These are phyloP conservation scores for Pangasius mekongensis DNA, from an alignment of 2,797 vertebrate genomes.

Conservation along the genomic window DNA sequence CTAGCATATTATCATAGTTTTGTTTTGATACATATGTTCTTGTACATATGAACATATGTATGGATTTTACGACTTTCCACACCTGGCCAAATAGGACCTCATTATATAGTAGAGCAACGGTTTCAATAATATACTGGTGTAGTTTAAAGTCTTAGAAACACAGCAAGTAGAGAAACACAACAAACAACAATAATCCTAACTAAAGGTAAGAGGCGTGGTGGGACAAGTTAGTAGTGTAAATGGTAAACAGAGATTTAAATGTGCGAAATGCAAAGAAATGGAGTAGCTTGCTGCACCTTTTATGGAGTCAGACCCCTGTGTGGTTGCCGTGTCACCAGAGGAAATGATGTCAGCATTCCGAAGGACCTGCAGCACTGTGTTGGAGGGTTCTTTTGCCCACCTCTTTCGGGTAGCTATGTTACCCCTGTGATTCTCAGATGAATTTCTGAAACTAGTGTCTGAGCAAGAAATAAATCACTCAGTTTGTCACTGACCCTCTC, in stretches of 20 bases:
- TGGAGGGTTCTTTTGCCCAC: slow-evolving; percentile 75
- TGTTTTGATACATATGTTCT: neutral
- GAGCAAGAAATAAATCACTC: slow-evolving; percentile 4
- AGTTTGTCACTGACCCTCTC: neutral
- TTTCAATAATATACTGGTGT: neutral
- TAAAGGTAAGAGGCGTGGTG: neutral
- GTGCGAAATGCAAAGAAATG: neutral
- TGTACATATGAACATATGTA: neutral
- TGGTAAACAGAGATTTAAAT: neutral
- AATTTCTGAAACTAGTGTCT: slow-evolving; percentile 38
- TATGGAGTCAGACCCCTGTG: slow-evolving; percentile 27
- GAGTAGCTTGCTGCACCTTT: slow-evolving; percentile 25
- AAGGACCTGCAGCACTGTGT: slow-evolving; percentile 71
- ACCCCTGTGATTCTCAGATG: slow-evolving; percentile 27
- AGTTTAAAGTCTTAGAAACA: neutral
- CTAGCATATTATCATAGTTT: neutral
- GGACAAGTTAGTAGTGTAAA: too few relatives aligned
- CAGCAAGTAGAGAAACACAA: neutral
- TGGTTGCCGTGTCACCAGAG: slow-evolving; percentile 69
- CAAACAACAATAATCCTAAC: neutral
- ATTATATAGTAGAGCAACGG: neutral
- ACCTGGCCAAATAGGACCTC: neutral
- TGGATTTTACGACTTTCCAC: neutral
- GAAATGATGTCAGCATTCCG: slow-evolving; percentile 77
- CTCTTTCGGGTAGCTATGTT: slow-evolving; percentile 65